Conservation (phyloP, 2,113 vertebrate species). For the Nerophis ophidion region DNA sequence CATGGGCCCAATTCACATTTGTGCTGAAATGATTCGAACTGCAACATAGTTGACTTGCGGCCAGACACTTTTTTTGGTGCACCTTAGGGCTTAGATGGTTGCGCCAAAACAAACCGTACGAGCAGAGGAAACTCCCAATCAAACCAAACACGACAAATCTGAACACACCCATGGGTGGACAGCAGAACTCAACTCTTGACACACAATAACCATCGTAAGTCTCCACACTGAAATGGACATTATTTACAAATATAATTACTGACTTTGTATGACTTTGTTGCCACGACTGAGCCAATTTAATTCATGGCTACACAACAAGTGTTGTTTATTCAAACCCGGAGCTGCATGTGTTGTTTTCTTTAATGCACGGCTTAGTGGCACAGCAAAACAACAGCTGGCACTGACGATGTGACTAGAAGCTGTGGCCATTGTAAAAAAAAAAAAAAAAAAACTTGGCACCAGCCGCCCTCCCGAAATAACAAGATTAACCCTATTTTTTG, state of each 20-base stretch:
- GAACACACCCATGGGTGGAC: constrained; percentile 2
- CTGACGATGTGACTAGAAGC: constrained; percentile 37
- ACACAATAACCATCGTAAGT: constrained; percentile 8
- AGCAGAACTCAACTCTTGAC: constrained; percentile 27
- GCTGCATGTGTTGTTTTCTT: constrained; percentile 18
- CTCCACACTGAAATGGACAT: constrained; percentile 15
- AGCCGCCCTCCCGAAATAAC: constrained; percentile 37
- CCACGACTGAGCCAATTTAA: constrained; percentile 26
- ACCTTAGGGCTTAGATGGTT: too few relatives aligned
- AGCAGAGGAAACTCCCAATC: too few relatives aligned
- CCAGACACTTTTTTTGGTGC: too few relatives aligned
- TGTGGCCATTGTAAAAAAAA: constrained; percentile 35
- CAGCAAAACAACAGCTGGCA: constrained; percentile 52
- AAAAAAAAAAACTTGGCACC: constrained; percentile 46
- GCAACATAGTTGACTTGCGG: too few relatives aligned
- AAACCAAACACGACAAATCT: too few relatives aligned
- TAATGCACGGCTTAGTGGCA: constrained; percentile 42
- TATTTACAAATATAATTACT: constrained; percentile 1
- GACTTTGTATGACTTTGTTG: constrained; percentile 53
- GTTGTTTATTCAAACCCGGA: constrained; percentile 36
- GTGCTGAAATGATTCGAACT: too few relatives aligned
- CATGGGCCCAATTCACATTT: too few relatives aligned
- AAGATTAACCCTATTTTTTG: constrained; percentile 58
- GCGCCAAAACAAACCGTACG: too few relatives aligned
- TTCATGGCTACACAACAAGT: constrained; percentile 24